Evolutionary conservation across 2,797 vertebrate species (phyloP).

Genomic region (Chiropotes sagulatus): DNA sequence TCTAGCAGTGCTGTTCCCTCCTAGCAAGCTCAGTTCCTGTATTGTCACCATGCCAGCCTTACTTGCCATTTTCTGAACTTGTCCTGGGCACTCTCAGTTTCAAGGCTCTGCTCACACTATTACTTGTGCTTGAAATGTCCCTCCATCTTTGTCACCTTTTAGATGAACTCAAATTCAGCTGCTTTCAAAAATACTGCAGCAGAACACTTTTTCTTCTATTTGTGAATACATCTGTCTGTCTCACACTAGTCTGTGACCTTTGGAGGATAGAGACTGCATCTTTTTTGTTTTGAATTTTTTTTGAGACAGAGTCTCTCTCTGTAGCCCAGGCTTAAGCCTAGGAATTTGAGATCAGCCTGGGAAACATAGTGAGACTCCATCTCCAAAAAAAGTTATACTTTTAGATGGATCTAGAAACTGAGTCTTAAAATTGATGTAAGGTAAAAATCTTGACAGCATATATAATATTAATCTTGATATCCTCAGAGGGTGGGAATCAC

Average conservation of each 20-base stretch:
- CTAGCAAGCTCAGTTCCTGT: not conserved
- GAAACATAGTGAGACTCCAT: not conserved
- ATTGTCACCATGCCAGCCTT: not conserved
- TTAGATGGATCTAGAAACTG: not conserved
- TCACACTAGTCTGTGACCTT: not conserved
- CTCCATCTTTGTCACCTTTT: not conserved
- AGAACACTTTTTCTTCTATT: not conserved
- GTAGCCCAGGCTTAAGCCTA: not conserved
- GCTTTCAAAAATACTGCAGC: not conserved
- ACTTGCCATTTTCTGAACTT: not conserved
- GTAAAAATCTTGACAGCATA: not conserved
- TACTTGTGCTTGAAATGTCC: not conserved
- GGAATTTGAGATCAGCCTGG: not conserved
- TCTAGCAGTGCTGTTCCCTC: not conserved
- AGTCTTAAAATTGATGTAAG: not conserved
- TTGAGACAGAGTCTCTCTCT: not conserved
- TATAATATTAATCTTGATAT: not conserved
- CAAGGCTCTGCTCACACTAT: not conserved
- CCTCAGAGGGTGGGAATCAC: not conserved
- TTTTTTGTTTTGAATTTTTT: constrained; percentile 47
- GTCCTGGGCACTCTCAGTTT: not conserved
- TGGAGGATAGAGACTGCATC: not conserved
- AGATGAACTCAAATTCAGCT: not conserved
- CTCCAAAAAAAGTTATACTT: not conserved
- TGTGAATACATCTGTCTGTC: not conserved